These are phyloP conservation scores for Idaea dimidiata DNA, from an alignment of 2,888 invertebrate genomes.

Conservation along the genomic window DNA sequence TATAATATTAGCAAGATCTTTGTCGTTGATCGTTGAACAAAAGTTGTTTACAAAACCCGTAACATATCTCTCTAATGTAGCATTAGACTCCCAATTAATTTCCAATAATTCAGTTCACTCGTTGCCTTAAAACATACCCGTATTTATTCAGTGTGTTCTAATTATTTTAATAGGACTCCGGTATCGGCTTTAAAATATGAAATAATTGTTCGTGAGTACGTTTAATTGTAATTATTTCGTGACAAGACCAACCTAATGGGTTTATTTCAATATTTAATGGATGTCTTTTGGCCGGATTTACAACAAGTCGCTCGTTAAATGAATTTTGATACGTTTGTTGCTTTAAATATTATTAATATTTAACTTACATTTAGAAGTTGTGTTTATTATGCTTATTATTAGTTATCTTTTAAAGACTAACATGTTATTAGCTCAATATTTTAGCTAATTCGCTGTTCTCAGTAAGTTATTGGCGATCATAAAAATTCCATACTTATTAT, in stretches of 20 bases:
- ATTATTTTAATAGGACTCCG: constrained; percentile 25
- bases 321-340: neutral
- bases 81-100: neutral
- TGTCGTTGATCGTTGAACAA: too few relatives aligned
- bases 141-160: constrained; percentile 20
- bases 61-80: neutral
- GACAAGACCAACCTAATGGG: constrained; percentile 21
- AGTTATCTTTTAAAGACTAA: too few relatives aligned
- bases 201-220: constrained; percentile 24
- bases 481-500: too few relatives aligned
- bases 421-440: too few relatives aligned
- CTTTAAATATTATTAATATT: neutral
- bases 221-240: constrained; percentile 23
- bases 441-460: too few relatives aligned
- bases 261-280: constrained; percentile 23
- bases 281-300: constrained; percentile 10
- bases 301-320: neutral
- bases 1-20: too few relatives aligned
- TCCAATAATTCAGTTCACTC: neutral
- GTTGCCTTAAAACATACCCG: constrained; percentile 10
- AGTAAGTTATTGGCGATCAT: too few relatives aligned
- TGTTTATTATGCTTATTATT: too few relatives aligned
- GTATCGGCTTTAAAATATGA: constrained; percentile 25
- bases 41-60: neutral
- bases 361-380: too few relatives aligned